These are phyloP conservation scores for Hyposoter dolosus DNA, from an alignment of 2,888 invertebrate species.

Conservation along the genomic window DNA sequence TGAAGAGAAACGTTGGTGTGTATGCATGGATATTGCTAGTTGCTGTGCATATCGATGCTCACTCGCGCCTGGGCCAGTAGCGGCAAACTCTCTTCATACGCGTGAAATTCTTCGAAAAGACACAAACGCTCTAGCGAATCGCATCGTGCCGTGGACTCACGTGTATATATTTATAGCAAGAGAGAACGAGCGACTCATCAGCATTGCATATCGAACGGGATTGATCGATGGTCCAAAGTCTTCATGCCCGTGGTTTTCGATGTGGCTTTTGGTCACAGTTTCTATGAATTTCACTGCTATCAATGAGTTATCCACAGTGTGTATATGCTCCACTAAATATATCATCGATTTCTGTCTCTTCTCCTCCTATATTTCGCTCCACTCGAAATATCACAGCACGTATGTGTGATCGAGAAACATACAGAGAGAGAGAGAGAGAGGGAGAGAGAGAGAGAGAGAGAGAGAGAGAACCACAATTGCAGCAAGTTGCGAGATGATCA, in stretches of 20 bases:
- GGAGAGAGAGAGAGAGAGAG: background rate
- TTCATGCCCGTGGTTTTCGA: conserved; percentile 36
- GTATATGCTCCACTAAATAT: background rate
- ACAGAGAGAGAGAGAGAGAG: background rate
- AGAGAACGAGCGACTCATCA: conserved; percentile 30
- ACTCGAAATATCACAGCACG: background rate
- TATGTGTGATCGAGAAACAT: background rate
- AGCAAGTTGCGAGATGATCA: background rate
- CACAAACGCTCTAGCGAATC: conserved; percentile 15
- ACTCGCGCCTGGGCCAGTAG: conserved; percentile 1
- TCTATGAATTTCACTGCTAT: conserved; percentile 35
- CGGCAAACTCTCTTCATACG: conserved; percentile 28
- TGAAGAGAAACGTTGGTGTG: conserved; percentile 36
- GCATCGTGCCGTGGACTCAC: background rate
- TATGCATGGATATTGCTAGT: conserved; percentile 50
- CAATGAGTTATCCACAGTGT: conserved; percentile 19
- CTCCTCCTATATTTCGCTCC: background rate
- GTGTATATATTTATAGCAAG: background rate
- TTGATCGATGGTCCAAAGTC: conserved; percentile 52
- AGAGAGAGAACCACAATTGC: background rate
- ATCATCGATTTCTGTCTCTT: background rate
- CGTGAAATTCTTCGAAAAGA: conserved; percentile 10
- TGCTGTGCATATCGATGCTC: conserved; percentile 52
- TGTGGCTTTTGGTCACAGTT: conserved; percentile 41
- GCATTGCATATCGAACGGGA: conserved; percentile 54